Base-by-base conservation (phyloP, 2,113 vertebrate species). In the Plectropomus leopardus region DNA sequence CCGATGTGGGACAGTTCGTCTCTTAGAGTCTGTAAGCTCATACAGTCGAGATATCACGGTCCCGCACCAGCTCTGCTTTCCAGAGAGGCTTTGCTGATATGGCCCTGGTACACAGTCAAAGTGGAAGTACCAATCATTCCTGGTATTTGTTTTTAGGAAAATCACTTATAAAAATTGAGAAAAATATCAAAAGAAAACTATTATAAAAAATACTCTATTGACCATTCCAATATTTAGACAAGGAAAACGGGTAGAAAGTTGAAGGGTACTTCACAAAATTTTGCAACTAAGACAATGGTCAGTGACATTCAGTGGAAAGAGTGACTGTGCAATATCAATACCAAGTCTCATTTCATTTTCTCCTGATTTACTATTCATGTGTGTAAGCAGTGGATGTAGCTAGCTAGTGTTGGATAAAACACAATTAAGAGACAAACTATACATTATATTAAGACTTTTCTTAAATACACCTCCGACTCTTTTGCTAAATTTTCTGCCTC, bases 151-250 rank as follows among this genome's bases (percentile, higher is more conserved):
- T 79, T 88, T 85, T 91, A 50, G 88, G 61, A 93, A 93, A 93
- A 91, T 76, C 78, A 88, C 86, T 87, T 94, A 94, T 93, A 92
- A 95, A 95, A 95, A 89, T 91, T 88, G 88, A 86, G 85, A 91
- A 90, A 90, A 93, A 93, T 93, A 95, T 93, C 90, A 94, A 94
- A 94, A 93, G 80, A 94, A 95, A 95, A 91, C 69, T 82, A 83
- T 92, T 94, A 94, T 92, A 95, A 94, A 95, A 93, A 95, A 94
- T 94, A 94, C 86, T 92, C 83, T 88, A 89, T 91, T 82, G 88
- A 91, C 87, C 92, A 80, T 86, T 79, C 69, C 70, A 76, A 90
- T 86, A 82, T 88, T 81, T 69, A 88, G 89, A 83, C 48, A 89
- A 83, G 82, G 59, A 89, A 74, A 82, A 79, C 7, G 28, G 71